A percentile compares a stretch with the other conserved stretches of the same genome.
These are phyloP conservation scores for Drosophila mimetica DNA, from an alignment of 2,888 invertebrate species.

Conservation along the genomic window DNA sequence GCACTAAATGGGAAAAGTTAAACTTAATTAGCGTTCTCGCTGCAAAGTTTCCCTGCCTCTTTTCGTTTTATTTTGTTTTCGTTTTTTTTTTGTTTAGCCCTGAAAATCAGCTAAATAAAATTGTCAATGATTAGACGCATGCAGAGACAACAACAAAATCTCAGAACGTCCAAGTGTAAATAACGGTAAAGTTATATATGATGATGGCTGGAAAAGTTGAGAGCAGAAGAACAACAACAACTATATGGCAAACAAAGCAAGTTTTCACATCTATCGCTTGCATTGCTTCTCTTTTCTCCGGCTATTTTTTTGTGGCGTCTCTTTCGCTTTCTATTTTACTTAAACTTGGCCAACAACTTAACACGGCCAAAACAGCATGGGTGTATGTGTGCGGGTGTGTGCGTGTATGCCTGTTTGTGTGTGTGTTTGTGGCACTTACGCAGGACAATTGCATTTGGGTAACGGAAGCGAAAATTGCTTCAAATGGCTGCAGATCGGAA, in stretches of 20 bases:
- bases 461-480: conserved; percentile 65
- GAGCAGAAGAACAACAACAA: conserved; percentile 10
- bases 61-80: conserved; percentile 9
- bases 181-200: conserved; percentile 51
- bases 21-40: conserved; percentile 59
- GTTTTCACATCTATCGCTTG: conserved; percentile 2
- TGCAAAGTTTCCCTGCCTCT: conserved; percentile 6
- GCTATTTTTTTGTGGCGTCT: conserved; percentile 15
- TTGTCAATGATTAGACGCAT: conserved; percentile 45
- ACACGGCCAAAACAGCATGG: conserved; percentile 18
- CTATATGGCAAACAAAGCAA: conserved; percentile 14
- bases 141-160: conserved; percentile 2
- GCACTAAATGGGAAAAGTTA: conserved; percentile 66
- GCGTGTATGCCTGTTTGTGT: neutral
- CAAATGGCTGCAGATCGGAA: conserved; percentile 62
- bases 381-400: conserved; percentile 6
- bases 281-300: neutral
- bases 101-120: conserved; percentile 30
- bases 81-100: neutral
- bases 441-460: conserved; percentile 63
- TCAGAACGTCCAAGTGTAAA: conserved; percentile 48
- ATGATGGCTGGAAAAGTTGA: conserved; percentile 27
- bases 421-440: conserved; percentile 45
- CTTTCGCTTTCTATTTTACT: conserved; percentile 30
- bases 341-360: conserved; percentile 38